phyloP scores from a whole-genome alignment of 2,797 vertebrate species.

The Phalanger gymnotis region DNA sequence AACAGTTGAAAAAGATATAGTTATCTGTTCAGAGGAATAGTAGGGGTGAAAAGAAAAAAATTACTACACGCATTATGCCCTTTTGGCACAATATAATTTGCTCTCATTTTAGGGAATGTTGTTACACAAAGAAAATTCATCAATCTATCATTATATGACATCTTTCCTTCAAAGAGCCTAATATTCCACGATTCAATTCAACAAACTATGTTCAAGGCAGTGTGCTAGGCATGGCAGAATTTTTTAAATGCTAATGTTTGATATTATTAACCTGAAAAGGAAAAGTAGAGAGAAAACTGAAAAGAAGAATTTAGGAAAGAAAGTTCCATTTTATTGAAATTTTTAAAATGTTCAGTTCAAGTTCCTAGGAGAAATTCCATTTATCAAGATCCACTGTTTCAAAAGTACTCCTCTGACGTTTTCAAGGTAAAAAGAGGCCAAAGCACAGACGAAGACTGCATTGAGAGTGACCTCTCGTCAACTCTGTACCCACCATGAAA shows the following conservation, averaged over 20 bases:
- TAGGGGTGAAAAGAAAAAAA: constrained; percentile 2
- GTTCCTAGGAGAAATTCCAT: background rate
- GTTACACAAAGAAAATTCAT: background rate
- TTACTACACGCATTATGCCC: background rate
- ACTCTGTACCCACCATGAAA: constrained; percentile 11
- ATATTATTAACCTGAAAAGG: constrained; percentile 40
- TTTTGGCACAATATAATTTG: constrained; percentile 44
- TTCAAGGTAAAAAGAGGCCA: constrained; percentile 14
- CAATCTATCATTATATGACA: constrained; percentile 47
- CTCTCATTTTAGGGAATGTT: constrained; percentile 5
- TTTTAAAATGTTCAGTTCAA: constrained; percentile 44
- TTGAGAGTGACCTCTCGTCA: constrained; percentile 10
- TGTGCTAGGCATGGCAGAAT: background rate
- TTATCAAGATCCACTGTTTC: constrained; percentile 11
- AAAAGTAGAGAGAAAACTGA: constrained; percentile 20
- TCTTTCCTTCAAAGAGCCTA: constrained; percentile 29
- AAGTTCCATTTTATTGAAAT: background rate
- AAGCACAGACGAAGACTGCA: background rate
- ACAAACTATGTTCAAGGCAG: background rate
- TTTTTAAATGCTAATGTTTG: constrained; percentile 23
- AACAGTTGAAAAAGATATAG: constrained; percentile 20
- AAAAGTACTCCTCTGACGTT: constrained; percentile 25
- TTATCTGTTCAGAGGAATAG: background rate
- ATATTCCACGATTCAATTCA: constrained; percentile 15
- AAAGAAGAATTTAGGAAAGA: constrained; percentile 37